Percentiles rank a stretch among this genome's conserved stretches.
Conservation (phyloP, 1,140 invertebrate species). For the Bombyx mandarina region DNA sequence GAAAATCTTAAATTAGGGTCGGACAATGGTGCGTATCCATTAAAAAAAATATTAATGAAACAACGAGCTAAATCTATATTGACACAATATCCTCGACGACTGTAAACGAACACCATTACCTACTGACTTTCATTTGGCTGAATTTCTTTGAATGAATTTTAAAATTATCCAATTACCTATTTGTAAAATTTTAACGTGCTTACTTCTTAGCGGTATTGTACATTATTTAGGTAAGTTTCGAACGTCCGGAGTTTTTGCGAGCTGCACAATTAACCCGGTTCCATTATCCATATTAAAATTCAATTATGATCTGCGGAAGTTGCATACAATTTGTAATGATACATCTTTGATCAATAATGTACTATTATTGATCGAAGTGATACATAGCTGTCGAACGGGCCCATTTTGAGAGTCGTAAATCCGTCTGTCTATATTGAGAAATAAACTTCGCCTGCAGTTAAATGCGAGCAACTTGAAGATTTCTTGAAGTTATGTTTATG, state of each 20-base stretch:
- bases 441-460: no score
- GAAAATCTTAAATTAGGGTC: no score
- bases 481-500: no score
- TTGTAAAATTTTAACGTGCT: neutral
- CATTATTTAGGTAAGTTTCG: constrained; percentile 3
- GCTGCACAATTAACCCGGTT: constrained; percentile 33
- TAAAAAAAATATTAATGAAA: no score
- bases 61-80: no score
- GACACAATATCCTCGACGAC: no score
- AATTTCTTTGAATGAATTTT: constrained; percentile 10
- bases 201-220: neutral
- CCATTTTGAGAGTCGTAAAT: no score
- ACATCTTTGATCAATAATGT: no score
- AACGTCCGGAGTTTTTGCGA: constrained; percentile 17
- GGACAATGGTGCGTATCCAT: no score
- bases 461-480: no score
- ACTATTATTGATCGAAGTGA: no score
- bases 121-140: constrained; percentile 8
- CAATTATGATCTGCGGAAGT: constrained; percentile 21
- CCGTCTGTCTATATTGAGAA: no score
- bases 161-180: constrained; percentile 8
- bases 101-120: neutral
- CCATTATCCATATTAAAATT: constrained; percentile 27
- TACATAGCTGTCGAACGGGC: neutral
- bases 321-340: constrained; percentile 11